These are phyloP conservation scores for Apogon talboti DNA, from an alignment of 2,797 vertebrate genomes.

Conservation along the genomic window DNA sequence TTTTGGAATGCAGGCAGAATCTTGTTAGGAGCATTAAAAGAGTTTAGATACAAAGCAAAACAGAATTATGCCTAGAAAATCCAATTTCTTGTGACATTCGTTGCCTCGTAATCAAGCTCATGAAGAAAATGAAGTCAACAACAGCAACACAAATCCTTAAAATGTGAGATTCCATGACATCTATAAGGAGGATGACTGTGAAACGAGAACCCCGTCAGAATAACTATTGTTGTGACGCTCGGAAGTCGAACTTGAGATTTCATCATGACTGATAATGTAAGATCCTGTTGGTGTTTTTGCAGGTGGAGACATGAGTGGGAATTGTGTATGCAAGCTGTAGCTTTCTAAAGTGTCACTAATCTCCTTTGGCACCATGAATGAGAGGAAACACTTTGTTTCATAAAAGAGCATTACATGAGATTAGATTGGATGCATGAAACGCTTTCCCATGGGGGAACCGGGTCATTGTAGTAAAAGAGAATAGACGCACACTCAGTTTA, in stretches of 20 bases:
- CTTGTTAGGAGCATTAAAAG: slow-evolving; percentile 45
- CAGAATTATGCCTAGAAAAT: slow-evolving; percentile 57
- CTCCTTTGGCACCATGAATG: slow-evolving; percentile 38
- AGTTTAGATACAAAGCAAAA: slow-evolving; percentile 34
- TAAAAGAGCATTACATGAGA: slow-evolving; percentile 45
- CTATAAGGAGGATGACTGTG: slow-evolving; percentile 16
- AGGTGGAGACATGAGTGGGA: slow-evolving; percentile 3
- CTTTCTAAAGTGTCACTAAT: slow-evolving; percentile 36
- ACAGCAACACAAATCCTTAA: slow-evolving; percentile 14
- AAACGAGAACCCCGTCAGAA: neutral
- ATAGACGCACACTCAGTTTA: neutral
- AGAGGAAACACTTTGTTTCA: slow-evolving; percentile 40
- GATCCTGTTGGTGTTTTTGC: neutral
- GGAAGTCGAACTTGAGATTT: neutral
- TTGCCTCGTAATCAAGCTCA: slow-evolving; percentile 37
- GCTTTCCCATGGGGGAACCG: slow-evolving; percentile 3
- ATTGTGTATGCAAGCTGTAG: neutral
- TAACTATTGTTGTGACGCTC: too few relatives aligned
- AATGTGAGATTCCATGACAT: neutral
- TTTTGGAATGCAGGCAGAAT: slow-evolving; percentile 40
- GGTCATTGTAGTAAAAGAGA: slow-evolving; percentile 19
- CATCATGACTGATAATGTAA: neutral
- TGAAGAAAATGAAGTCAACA: slow-evolving; percentile 32
- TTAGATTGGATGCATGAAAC: slow-evolving; percentile 41
- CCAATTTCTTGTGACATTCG: slow-evolving; percentile 52